Conservation (phyloP, 2,888 invertebrate species). For the Latrodectus elegans region DNA sequence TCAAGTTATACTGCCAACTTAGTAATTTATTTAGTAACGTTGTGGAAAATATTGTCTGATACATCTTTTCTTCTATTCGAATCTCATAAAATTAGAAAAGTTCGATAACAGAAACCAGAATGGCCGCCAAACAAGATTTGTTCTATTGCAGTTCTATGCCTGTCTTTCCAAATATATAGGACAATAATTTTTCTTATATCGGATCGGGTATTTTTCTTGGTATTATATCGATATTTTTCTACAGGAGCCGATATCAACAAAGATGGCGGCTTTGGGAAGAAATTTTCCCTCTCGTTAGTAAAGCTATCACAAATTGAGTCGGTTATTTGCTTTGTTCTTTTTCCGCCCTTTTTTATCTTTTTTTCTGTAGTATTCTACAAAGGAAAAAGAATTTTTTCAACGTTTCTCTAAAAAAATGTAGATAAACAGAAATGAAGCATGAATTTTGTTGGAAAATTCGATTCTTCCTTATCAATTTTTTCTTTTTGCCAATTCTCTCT, state of each 20-base stretch:
- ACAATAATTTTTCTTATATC: not conserved
- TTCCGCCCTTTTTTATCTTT: not conserved
- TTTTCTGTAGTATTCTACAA: not conserved
- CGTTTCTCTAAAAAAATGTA: no score
- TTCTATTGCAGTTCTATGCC: not conserved
- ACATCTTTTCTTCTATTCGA: not conserved
- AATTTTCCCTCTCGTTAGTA: slow-evolving; percentile 21
- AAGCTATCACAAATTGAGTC: slow-evolving; percentile 31
- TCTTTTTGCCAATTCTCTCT: no score
- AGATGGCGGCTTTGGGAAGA: not conserved
- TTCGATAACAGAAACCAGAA: not conserved
- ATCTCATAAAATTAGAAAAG: not conserved
- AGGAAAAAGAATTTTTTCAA: no score
- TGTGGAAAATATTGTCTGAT: no score
- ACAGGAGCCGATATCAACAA: not conserved
- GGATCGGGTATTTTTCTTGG: not conserved
- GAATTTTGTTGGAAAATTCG: no score
- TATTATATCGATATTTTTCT: not conserved
- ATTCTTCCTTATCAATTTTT: no score
- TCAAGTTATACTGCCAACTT: no score
- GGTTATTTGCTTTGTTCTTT: slow-evolving; percentile 6
- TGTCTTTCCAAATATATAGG: not conserved
- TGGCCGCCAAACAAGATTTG: not conserved
- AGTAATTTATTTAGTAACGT: no score
- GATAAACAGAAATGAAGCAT: no score